Evolutionary conservation across 2,113 vertebrate genomes (phyloP), one percentile per base, ranked within the genome.

Genomic region (Channa argus): DNA sequence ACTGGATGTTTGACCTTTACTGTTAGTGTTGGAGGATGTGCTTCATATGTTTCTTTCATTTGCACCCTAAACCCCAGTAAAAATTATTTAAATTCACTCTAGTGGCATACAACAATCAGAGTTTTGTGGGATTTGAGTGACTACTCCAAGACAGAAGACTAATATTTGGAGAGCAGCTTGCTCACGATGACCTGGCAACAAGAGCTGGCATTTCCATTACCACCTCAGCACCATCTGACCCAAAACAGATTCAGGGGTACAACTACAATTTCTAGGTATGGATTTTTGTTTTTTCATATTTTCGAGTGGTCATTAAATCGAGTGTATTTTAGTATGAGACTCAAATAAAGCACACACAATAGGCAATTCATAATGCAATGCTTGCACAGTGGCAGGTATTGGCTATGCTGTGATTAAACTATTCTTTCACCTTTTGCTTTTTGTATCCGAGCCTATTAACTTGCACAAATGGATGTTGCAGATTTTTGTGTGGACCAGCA

Each of bases 1-100:
- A 77, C 85, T 78, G 63, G 37, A 85, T 81, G 67, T 84, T 82
- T 90, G 86, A 86, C 90, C 82, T 87, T 91, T 77, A 71, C 47
- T 51, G 64, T 55, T 52, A 14, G 51, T 54, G 68, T 82, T 55
- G 63, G 78, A 86, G 51, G 71, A 62, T 56, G 71, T 52, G 70
- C 41, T 56, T 72, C 64, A 78, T 47, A 33, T 45, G 36, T 55
- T 49, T 55, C 71, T 84, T 60, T 55, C 53, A 64, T 80, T 81
- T 79, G 81, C 74, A 71, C 72, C 60, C 44, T 37, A 39, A 75
- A 61, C 52, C 75, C 67, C 7, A 63, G 53, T 47, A 54, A 77
- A 78, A 41, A 71, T 68, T 68, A 68, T 76, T 73, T 46, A 5
- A 60, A 44, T 63, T 77, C 55, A 11, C 15, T 52, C 24, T 55